Evolutionary conservation across 2,888 invertebrate species (phyloP).

Genomic region (Erebia epiphron): DNA sequence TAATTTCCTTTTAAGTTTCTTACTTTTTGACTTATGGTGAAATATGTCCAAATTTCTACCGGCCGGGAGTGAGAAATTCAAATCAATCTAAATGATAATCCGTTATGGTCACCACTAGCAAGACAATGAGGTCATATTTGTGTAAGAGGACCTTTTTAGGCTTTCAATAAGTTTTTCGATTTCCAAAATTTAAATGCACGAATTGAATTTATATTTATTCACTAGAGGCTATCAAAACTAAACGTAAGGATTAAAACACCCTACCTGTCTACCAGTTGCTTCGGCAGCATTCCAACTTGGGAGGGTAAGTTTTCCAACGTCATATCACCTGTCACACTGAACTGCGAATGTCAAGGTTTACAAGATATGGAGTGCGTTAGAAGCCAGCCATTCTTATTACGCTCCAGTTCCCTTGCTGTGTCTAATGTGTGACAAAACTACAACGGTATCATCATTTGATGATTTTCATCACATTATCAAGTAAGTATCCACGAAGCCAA

Average conservation of each 20-base stretch:
- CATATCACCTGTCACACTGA: constrained; percentile 54
- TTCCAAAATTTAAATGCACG: neutral
- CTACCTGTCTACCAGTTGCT: constrained; percentile 69
- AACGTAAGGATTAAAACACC: constrained; percentile 30
- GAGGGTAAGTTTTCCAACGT: constrained; percentile 66
- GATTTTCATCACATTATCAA: constrained; percentile 37
- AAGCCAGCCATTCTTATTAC: constrained; percentile 48
- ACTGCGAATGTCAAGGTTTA: constrained; percentile 64
- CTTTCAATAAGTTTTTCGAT: neutral
- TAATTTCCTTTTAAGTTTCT: too few species aligned
- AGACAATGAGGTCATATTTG: neutral
- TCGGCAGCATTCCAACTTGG: constrained; percentile 63
- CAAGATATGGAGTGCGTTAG: constrained; percentile 43
- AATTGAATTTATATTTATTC: neutral
- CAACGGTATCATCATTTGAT: constrained; percentile 58
- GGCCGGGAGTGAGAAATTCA: neutral
- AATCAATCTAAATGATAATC: neutral
- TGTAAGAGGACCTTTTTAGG: neutral
- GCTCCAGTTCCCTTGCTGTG: constrained; percentile 59
- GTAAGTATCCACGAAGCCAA: neutral
- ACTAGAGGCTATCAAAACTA: neutral
- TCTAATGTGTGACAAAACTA: constrained; percentile 48
- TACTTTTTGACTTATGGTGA: too few species aligned
- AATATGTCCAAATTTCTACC: too few species aligned
- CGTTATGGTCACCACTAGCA: too few species aligned